Percentiles rank a stretch among this genome's conserved stretches.
Evolutionary conservation across 37 sponge, comb jelly and placozoan species (phyloP).

Genomic region (Eunapius fragilis): DNA sequence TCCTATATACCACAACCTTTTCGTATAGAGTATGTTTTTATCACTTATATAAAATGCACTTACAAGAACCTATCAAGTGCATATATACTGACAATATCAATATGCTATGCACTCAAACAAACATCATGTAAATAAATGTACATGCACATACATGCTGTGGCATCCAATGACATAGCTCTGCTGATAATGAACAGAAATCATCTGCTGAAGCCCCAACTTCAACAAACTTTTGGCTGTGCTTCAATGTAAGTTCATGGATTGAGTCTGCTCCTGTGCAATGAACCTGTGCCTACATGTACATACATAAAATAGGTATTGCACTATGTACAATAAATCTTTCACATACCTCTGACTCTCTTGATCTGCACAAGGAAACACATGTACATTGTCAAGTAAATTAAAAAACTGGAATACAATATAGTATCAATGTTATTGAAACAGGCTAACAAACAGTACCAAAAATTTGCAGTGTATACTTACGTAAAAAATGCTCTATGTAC

Average conservation of each 20-base stretch:
- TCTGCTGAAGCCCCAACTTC: not conserved
- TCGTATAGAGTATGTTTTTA: no score
- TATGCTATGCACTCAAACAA: no score
- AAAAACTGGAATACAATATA: not conserved
- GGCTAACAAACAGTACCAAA: no score
- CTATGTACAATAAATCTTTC: not conserved
- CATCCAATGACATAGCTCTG: constrained; percentile 9
- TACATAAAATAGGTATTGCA: not conserved
- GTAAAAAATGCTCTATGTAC: no score
- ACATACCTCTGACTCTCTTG: not conserved
- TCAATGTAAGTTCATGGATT: not conserved
- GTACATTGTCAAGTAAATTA: not conserved
- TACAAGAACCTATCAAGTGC: no score
- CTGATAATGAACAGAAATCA: not conserved
- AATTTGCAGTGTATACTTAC: no score
- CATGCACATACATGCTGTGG: constrained; percentile 6
- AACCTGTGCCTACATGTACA: not conserved
- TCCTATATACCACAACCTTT: no score
- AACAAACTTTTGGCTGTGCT: not conserved
- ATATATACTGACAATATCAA: not conserved
- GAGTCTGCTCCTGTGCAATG: not conserved
- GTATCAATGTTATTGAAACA: no score
- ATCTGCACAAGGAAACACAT: not conserved
- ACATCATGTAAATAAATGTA: no score
- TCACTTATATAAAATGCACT: no score